A percentile compares a stretch with the other conserved stretches of the same genome.
phyloP scores from a whole-genome alignment of 2,113 vertebrate species.

The human region GRCh38 chr5:137262001-137262500 shows the following conservation, averaged over 20 bases:
- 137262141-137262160: background rate
- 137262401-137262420: background rate
- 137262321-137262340: fast-evolving
- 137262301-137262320: no score
- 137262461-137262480: background rate
- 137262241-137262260: background rate
- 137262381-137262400: background rate
- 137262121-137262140: background rate
- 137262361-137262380: background rate
- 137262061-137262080: background rate
- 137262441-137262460: background rate
- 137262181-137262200: background rate
- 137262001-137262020: background rate
- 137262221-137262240: background rate
- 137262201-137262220: background rate
- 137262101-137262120: background rate
- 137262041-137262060: background rate
- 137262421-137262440: background rate
- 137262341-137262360: background rate
- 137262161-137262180: background rate
- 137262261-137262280: no score
- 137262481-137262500: fast-evolving
- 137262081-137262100: background rate
- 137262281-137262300: background rate
- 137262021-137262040: background rate